Base-by-base conservation (phyloP, 2,797 vertebrate genomes). In the Aldrovandia affinis region DNA sequence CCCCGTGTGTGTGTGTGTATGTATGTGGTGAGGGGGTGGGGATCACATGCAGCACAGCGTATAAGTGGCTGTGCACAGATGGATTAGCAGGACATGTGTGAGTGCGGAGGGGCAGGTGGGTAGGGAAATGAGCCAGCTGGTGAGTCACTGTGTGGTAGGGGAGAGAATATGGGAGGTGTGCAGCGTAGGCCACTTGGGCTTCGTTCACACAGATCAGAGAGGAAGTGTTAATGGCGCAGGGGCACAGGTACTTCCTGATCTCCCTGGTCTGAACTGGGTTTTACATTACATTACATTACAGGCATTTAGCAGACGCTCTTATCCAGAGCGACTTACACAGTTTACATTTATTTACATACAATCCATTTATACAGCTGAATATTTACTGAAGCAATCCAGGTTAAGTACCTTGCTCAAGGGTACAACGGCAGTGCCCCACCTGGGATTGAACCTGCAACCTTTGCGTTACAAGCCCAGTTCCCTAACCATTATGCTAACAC, bases 41-140 rank as follows among this genome's bases (percentile, higher is more conserved):
- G 15, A 5, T 70, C 65, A 39, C 65, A 20, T 70, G 65, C 15
- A 22, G 65, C 39, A 70, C 36, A 70, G 65, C 65, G 39, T 4
- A 39, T 70, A 36, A 70, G 65, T 70, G 65, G 30, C 65, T 70
- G 2, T 70, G 65, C 65, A 39, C 65, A 70, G 65, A 70, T 70
- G 65, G 65, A 70, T 52, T 59, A 30, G 50, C 50, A 57, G 80
- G 33, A 36, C 14, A 30, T 61, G 54, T 61, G 50, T 59, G 80
- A 54, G 80, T 33, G 33, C 12, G 15, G 30, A 39, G 65, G 14
- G 65, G 65, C 20, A 33, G 33, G 65, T 18, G 65, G 30, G 28
- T 14, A 33, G 63, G 63, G 63, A 61, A 68, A 33, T 14, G 63
- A 68, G 63, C 28, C 30, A n/a, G n/a, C n/a, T 33, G 18, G 65